Conservation (phyloP, 2,113 vertebrate species). For the Telmatochromis sp. region DNA sequence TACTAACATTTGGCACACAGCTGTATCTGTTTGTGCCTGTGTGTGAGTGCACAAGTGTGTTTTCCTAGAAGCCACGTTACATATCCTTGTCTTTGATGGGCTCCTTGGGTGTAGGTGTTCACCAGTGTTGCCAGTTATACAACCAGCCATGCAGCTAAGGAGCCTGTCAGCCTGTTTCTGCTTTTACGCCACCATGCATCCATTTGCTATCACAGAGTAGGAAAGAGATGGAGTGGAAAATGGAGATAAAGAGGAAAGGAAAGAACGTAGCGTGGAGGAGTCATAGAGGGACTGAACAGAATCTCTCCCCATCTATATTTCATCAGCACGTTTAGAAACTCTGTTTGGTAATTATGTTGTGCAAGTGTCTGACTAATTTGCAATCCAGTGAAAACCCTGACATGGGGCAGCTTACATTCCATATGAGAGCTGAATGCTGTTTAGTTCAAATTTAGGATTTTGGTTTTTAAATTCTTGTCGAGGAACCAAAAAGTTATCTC, state of each 20-base stretch:
- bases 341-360: constrained; percentile 45
- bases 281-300: neutral
- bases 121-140: constrained; percentile 88
- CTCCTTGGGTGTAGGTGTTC: constrained; percentile 79
- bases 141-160: constrained; percentile 69
- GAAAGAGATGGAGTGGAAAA: constrained; percentile 41
- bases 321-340: constrained; percentile 25
- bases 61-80: constrained; percentile 18
- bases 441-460: constrained; percentile 32
- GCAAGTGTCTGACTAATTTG: constrained; percentile 59
- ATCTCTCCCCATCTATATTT: constrained; percentile 47
- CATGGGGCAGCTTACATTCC: constrained; percentile 19
- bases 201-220: constrained; percentile 14
- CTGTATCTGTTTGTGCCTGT: neutral
- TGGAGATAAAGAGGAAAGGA: constrained; percentile 22
- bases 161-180: constrained; percentile 57
- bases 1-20: neutral
- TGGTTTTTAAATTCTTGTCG: neutral
- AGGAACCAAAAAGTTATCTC: constrained; percentile 70
- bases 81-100: constrained; percentile 73
- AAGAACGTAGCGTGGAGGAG: neutral
- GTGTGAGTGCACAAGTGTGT: neutral
- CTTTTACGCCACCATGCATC: constrained; percentile 32
- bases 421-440: constrained; percentile 45
- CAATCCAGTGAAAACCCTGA: constrained; percentile 42